These are phyloP conservation scores for Propithecus deckenii DNA, from an alignment of 2,797 vertebrate species.

Conservation along the genomic window DNA sequence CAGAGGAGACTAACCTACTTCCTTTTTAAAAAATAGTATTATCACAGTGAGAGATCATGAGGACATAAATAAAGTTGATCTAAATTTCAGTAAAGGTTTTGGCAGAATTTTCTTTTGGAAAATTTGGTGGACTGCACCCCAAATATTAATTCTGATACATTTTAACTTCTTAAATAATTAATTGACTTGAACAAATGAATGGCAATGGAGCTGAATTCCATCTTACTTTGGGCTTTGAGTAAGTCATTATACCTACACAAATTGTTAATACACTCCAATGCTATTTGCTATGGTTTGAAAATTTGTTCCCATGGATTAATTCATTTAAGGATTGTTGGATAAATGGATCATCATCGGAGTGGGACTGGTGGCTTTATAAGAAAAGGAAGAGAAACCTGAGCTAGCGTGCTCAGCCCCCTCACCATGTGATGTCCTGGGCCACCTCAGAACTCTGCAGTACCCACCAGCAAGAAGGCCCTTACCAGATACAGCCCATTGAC, in stretches of 20 bases:
- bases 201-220: neutral
- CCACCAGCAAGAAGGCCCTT: neutral
- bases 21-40: neutral
- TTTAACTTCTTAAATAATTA: neutral
- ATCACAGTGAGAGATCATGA: neutral
- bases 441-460: neutral
- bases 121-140: neutral
- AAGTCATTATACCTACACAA: neutral
- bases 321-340: neutral
- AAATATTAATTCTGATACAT: neutral
- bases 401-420: neutral
- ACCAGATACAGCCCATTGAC: neutral
- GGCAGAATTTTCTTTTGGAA: neutral
- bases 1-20: neutral
- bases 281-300: too few species aligned
- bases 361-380: neutral
- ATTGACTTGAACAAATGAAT: neutral
- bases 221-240: neutral
- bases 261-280: neutral
- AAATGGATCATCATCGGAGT: neutral
- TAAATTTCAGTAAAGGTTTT: conserved; percentile 32
- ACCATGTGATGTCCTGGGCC: neutral
- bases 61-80: neutral
- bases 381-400: neutral
- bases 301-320: neutral